Evolutionary conservation across 2,113 vertebrate species (phyloP).

Genomic region (Saiga tatarica): DNA sequence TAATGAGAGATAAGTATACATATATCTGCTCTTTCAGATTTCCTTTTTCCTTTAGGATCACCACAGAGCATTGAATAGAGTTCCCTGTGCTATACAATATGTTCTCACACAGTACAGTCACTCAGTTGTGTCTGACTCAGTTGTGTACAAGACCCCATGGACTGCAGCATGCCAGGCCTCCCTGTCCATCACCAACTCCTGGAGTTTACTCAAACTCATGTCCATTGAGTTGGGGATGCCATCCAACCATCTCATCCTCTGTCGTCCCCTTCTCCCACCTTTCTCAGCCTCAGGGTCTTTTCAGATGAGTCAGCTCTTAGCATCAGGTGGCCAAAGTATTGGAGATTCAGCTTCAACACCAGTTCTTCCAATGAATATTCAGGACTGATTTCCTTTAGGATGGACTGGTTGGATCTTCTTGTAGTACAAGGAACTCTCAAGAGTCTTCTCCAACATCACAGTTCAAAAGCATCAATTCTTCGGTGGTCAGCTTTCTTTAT

Average conservation of each 20-base stretch:
- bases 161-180: not conserved
- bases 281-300: not conserved
- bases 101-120: not conserved
- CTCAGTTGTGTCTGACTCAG: not conserved
- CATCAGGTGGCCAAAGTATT: not conserved
- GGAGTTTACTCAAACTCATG: not conserved
- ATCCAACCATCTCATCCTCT: not conserved
- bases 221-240: not conserved
- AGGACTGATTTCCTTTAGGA: not conserved
- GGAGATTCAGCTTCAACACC: not conserved
- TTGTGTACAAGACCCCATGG: not conserved
- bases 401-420: not conserved
- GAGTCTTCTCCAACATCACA: not conserved
- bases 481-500: rapidly evolving
- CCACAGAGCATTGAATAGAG: not conserved
- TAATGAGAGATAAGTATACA: not conserved
- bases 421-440: not conserved
- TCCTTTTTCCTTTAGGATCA: not conserved
- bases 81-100: not conserved
- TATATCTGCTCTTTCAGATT: not conserved
- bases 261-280: rapidly evolving
- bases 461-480: not conserved
- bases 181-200: not conserved
- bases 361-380: not conserved
- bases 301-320: not conserved